phyloP scores from a whole-genome alignment of 92 coral and sea anemone species.

The Palythoa heliodiscus region DNA sequence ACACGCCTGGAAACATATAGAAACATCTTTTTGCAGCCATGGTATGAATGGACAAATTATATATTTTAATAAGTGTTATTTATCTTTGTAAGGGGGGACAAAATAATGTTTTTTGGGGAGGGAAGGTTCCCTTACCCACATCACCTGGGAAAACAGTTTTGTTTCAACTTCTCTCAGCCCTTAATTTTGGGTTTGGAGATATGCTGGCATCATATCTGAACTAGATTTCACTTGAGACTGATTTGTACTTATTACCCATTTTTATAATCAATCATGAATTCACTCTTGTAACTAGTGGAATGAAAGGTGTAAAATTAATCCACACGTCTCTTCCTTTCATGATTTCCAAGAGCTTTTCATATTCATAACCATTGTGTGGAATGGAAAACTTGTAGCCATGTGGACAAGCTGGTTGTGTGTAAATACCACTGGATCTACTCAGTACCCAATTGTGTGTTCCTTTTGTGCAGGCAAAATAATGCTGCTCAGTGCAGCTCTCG shows the following conservation, averaged over 20 bases:
- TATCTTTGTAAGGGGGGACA: no score
- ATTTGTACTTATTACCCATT: neutral
- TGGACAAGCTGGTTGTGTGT: constrained; percentile 68
- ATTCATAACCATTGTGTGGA: constrained; percentile 75
- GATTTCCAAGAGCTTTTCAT: constrained; percentile 42
- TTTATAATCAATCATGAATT: no score
- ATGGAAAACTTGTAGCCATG: constrained; percentile 66
- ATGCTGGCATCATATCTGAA: no score
- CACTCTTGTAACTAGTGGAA: constrained; percentile 25
- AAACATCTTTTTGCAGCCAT: no score
- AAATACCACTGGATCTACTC: constrained; percentile 49
- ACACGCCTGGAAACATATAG: no score
- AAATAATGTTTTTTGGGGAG: no score
- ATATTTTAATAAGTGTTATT: no score
- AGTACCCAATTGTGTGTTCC: constrained; percentile 30
- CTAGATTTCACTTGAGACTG: neutral
- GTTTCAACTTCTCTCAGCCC: no score
- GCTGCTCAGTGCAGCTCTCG: constrained; percentile 51
- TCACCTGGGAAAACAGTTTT: no score
- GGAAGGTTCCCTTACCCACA: no score
- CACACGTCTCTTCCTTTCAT: constrained; percentile 35
- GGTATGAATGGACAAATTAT: no score
- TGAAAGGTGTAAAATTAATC: constrained; percentile 69
- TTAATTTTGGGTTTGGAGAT: no score
- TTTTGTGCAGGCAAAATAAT: constrained; percentile 72